Evolutionary conservation across 2,113 vertebrate genomes (phyloP).

Genomic region (Hucho hucho): DNA sequence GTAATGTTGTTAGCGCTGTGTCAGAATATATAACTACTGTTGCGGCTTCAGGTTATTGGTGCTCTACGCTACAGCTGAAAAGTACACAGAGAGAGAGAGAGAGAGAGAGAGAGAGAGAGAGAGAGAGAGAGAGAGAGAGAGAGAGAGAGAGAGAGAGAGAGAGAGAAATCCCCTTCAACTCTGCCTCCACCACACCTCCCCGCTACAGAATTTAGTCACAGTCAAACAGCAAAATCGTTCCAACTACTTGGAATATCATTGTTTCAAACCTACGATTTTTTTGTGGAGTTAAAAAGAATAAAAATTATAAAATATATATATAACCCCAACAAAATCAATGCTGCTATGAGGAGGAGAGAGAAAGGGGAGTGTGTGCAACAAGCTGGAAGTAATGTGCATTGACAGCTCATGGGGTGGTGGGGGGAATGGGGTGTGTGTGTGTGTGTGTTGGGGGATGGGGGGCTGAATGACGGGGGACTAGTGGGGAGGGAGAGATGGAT

Average conservation of each 20-base stretch:
- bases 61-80: too few species aligned
- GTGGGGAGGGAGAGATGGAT: neutral
- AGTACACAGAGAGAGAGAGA: too few species aligned
- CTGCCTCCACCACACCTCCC: too few species aligned
- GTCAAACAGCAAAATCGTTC: too few species aligned
- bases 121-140: too few species aligned
- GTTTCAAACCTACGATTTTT: neutral
- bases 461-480: neutral
- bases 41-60: too few species aligned
- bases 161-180: too few species aligned
- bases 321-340: constrained; percentile 18
- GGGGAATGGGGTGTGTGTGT: constrained; percentile 8
- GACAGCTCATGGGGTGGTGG: constrained; percentile 49
- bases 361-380: constrained; percentile 18
- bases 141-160: too few species aligned
- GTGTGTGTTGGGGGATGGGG: neutral
- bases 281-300: neutral
- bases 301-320: neutral
- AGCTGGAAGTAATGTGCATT: constrained; percentile 49
- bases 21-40: too few species aligned
- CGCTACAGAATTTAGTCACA: too few species aligned
- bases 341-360: constrained; percentile 24
- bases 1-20: too few species aligned
- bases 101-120: too few species aligned
- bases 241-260: neutral